These are phyloP conservation scores for Dichetophora obliterata DNA, from an alignment of 2,888 invertebrate genomes.

Conservation along the genomic window DNA sequence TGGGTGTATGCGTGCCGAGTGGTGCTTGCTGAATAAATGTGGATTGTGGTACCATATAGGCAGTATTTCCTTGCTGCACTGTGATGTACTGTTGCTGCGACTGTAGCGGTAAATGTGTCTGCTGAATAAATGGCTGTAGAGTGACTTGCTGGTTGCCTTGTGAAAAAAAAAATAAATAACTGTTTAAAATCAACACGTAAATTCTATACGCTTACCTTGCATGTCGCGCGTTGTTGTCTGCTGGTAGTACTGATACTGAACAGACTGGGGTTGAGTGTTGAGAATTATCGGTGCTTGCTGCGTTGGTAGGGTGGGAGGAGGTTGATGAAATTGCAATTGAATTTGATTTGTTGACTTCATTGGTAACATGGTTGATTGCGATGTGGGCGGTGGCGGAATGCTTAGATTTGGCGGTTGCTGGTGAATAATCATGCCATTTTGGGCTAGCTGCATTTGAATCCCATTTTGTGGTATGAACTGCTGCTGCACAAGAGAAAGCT, in stretches of 20 bases:
- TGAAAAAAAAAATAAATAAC: conserved; percentile 17
- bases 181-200: not conserved
- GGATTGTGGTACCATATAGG: conserved; percentile 56
- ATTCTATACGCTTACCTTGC: conserved; percentile 41
- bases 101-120: conserved; percentile 46
- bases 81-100: conserved; percentile 54
- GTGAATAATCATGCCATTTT: conserved; percentile 29
- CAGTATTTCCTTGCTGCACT: conserved; percentile 53
- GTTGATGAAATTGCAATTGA: conserved; percentile 25
- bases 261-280: conserved; percentile 48
- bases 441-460: conserved; percentile 18
- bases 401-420: conserved; percentile 9
- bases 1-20: conserved; percentile 38
- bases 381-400: conserved; percentile 1
- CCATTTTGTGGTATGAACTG: conserved; percentile 26
- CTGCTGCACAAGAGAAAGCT: conserved; percentile 24
- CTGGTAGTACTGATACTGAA: conserved; percentile 50
- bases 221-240: conserved; percentile 46
- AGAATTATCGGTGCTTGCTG: conserved; percentile 44
- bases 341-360: conserved; percentile 22
- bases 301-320: not conserved
- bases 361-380: not conserved
- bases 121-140: conserved; percentile 45
- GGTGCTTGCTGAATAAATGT: conserved; percentile 52
- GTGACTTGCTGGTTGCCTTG: conserved; percentile 40